These are phyloP conservation scores for Coelinius sp. DNA, from an alignment of 2,888 invertebrate genomes.

Conservation along the genomic window DNA sequence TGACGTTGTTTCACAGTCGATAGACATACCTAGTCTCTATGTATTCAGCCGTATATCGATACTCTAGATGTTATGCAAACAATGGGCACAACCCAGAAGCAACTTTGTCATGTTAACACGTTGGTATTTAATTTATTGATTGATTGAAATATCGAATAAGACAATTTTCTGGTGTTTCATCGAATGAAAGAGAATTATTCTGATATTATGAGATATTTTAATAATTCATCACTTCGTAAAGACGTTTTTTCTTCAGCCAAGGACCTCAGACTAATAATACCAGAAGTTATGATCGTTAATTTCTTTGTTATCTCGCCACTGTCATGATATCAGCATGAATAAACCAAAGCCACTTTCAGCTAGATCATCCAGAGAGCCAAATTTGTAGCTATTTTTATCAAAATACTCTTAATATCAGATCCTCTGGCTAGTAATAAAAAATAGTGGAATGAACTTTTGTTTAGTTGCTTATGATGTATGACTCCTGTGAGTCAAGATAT, in stretches of 20 bases:
- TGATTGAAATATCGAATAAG: not conserved
- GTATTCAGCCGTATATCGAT: conserved; percentile 12
- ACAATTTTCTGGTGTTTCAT: too few relatives aligned
- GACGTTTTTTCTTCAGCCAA: not conserved
- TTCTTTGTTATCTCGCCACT: not conserved
- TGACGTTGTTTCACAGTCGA: conserved; percentile 29
- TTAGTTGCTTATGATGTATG: conserved; percentile 1
- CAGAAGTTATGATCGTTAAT: not conserved
- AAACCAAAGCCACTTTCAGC: not conserved
- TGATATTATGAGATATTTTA: too few relatives aligned
- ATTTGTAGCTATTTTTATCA: not conserved
- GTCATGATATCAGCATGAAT: conserved; percentile 3
- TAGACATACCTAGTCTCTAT: conserved; percentile 9
- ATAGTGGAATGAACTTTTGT: not conserved
- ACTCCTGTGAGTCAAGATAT: not conserved
- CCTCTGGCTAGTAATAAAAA: not conserved
- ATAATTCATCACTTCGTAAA: too few relatives aligned
- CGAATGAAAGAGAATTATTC: too few relatives aligned
- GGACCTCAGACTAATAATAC: not conserved
- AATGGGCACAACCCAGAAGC: not conserved
- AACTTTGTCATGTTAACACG: not conserved
- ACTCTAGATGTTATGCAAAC: conserved; percentile 1
- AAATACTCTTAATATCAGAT: not conserved
- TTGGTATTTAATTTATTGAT: not conserved
- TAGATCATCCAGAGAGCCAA: not conserved